Percentiles rank a stretch among this genome's conserved stretches.
Conservation (phyloP, 2,888 invertebrate species). For the Noctua janthina region DNA sequence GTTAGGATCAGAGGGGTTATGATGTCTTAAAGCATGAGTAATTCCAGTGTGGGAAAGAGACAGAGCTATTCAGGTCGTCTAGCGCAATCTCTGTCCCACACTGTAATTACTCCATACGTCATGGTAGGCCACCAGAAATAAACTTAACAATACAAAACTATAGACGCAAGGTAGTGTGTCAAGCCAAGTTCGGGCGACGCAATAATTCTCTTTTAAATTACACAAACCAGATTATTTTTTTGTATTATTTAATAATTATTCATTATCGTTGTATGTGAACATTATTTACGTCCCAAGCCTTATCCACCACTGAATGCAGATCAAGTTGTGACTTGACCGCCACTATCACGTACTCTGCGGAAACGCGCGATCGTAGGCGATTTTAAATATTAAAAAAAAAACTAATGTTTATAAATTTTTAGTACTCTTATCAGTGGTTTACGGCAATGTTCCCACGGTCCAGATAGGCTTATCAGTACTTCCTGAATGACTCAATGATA, state of each 20-base stretch:
- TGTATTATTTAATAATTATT: neutral
- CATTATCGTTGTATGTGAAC: conserved; percentile 3
- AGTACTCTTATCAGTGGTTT: conserved; percentile 67
- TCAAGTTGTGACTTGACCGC: conserved; percentile 48
- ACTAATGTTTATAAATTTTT: conserved; percentile 62
- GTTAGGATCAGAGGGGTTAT: too few species aligned
- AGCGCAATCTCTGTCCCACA: too few species aligned
- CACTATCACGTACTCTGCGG: conserved; percentile 75
- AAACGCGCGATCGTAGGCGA: conserved; percentile 76
- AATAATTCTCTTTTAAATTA: neutral
- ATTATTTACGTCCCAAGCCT: conserved; percentile 2
- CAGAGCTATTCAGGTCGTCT: too few species aligned
- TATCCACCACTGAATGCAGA: conserved; percentile 23
- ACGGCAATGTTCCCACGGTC: conserved; percentile 82
- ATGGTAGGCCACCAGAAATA: too few species aligned
- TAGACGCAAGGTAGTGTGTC: neutral
- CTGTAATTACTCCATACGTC: too few species aligned
- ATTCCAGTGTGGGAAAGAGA: too few species aligned
- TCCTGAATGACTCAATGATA: conserved; percentile 75
- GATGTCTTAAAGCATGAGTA: too few species aligned
- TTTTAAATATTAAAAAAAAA: conserved; percentile 60
- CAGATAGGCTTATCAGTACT: conserved; percentile 76
- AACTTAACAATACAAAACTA: too few species aligned
- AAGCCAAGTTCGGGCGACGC: neutral
- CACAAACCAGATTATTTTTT: neutral